These are phyloP conservation scores for Macrobrachium rosenbergii DNA, from an alignment of 1,140 invertebrate genomes.

Conservation along the genomic window DNA sequence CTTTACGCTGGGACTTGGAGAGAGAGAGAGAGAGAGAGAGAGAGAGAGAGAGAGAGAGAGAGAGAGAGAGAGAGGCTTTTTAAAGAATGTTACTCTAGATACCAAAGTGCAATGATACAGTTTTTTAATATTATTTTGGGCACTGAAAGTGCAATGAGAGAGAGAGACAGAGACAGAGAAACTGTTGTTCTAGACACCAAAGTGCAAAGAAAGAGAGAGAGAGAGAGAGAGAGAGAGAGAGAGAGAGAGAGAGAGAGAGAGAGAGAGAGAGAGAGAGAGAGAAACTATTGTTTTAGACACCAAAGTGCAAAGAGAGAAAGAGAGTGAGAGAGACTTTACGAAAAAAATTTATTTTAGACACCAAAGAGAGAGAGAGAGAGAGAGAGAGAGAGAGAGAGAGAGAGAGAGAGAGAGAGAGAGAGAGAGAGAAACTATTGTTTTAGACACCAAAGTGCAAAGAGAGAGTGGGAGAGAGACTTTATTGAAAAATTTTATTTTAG, in stretches of 20 bases:
- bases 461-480: background rate
- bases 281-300: too few relatives aligned
- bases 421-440: background rate
- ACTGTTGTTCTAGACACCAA: background rate
- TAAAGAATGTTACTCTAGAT: too few relatives aligned
- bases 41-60: too few relatives aligned
- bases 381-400: background rate
- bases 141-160: too few relatives aligned
- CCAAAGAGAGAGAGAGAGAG: background rate
- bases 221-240: conserved; percentile 20
- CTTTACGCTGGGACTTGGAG: too few relatives aligned
- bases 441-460: background rate
- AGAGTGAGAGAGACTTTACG: background rate
- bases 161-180: too few relatives aligned
- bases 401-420: conserved; percentile 10
- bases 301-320: background rate
- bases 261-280: too few relatives aligned
- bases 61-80: too few relatives aligned
- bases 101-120: too few relatives aligned
- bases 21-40: too few relatives aligned
- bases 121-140: too few relatives aligned
- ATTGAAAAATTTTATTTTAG: background rate
- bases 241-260: conserved; percentile 2
- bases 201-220: background rate
- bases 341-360: background rate